phyloP scores from a whole-genome alignment of 2,113 vertebrate species.

The Grantiella picta region DNA sequence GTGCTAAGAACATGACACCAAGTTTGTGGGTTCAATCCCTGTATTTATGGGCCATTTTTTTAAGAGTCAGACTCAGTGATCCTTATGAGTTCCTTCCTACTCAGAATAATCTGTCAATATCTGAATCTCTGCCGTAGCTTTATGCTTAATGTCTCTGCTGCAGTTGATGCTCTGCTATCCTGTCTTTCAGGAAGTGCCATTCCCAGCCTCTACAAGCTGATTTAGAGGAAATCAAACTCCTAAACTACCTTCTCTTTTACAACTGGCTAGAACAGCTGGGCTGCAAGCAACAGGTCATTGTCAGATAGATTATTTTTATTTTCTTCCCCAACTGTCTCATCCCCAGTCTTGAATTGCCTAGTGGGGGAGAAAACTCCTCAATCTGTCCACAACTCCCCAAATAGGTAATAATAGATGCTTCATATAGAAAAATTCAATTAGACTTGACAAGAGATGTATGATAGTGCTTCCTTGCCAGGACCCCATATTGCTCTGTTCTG shows the following conservation, averaged over 20 bases:
- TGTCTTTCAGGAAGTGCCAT: not conserved
- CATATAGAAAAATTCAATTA: constrained; percentile 31
- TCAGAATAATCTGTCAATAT: not conserved
- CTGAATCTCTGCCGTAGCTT: not conserved
- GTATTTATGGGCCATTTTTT: not conserved
- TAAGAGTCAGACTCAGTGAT: not conserved
- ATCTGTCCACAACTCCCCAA: not conserved
- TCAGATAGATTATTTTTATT: not conserved
- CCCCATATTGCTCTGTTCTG: not conserved
- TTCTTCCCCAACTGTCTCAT: not conserved
- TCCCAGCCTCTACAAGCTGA: not conserved
- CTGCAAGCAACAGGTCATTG: not conserved
- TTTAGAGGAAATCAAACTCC: not conserved
- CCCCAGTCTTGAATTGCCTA: not conserved
- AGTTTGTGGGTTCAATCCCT: not conserved
- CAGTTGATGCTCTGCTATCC: not conserved
- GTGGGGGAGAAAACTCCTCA: not conserved
- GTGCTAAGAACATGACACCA: not conserved
- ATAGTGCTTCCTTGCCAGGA: not conserved
- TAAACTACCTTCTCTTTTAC: not conserved
- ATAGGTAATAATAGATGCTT: constrained; percentile 24
- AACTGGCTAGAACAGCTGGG: not conserved
- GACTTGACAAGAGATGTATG: constrained; percentile 22
- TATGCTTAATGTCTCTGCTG: not conserved
- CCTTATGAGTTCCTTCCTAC: not conserved